Base-by-base conservation (phyloP, 1,140 invertebrate genomes). In the Eciton burchellii region DNA sequence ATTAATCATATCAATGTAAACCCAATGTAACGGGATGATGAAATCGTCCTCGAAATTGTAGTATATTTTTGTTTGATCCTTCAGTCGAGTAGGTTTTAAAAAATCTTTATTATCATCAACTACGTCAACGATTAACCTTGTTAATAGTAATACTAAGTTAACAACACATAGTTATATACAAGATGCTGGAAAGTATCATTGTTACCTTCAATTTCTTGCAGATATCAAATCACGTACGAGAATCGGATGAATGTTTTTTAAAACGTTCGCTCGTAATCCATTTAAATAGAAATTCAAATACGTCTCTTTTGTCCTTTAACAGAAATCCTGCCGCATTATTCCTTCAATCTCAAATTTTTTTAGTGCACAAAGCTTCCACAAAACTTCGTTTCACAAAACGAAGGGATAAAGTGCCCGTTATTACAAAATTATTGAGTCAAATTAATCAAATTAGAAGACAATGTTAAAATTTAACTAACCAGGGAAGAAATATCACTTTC, bases 141-240 rank as follows among this genome's bases (percentile, higher is more conserved):
- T 76, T 76, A 76, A 76, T 76, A 65, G 26, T 52, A 65, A 76
- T 65, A 76, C 59, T 63, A 76, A 76, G 41, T 52, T 54, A 76
- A 76, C 73, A 76, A 76, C 45, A 41, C 65, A 65, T 43, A 76
- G 45, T 14, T 76, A 76, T 65, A 76, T 41, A 56, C 73, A 76
- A 60, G 56, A 60, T 73, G 35, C 21, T 19, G 14, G 54, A 45
- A 73, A 45, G 56, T 73, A 73, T 24, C 56, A 54, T 35, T 73
- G 11, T 16, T 66, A 66, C 35, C n/a, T 21, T 60, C 41, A 41
- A n/a, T n/a, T n/a, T 73, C 41, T 60, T 35, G 6, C 2, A 35
- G 6, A 35, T 35, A 35, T 6, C 6, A 35, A 35, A 35, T 35
- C 6, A 35, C 6, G 2, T 35, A 35, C 6, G 6, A 35, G 35